These are phyloP conservation scores for Himalopsyche anomala DNA, from an alignment of 2,888 invertebrate genomes.

Conservation along the genomic window DNA sequence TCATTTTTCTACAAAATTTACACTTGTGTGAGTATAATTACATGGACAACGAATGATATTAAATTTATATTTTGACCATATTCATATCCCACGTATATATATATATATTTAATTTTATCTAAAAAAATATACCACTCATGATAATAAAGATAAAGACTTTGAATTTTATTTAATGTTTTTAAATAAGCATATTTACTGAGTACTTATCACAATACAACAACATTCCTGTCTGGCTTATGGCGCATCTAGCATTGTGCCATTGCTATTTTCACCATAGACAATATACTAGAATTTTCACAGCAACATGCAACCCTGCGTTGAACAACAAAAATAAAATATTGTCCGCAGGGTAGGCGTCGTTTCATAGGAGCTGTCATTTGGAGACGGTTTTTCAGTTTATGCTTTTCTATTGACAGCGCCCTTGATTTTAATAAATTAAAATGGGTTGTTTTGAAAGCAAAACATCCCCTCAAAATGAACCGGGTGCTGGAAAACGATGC, in stretches of 20 bases:
- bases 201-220: too few relatives aligned
- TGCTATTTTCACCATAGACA: background rate
- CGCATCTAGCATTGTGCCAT: background rate
- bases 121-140: too few relatives aligned
- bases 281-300: background rate
- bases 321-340: background rate
- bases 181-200: too few relatives aligned
- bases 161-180: too few relatives aligned
- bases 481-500: constrained; percentile 82
- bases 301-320: background rate
- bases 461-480: constrained; percentile 79
- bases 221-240: too few relatives aligned
- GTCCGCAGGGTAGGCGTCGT: background rate
- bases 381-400: background rate
- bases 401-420: background rate
- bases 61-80: too few relatives aligned
- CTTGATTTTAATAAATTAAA: constrained; percentile 55
- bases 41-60: too few relatives aligned
- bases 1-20: too few relatives aligned
- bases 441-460: constrained; percentile 85
- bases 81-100: too few relatives aligned
- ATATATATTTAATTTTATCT: too few relatives aligned
- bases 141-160: too few relatives aligned
- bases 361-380: background rate
- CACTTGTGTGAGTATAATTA: too few relatives aligned